phyloP scores from a whole-genome alignment of 2,888 invertebrate genomes.

The Ganaspis brasiliensis region DNA sequence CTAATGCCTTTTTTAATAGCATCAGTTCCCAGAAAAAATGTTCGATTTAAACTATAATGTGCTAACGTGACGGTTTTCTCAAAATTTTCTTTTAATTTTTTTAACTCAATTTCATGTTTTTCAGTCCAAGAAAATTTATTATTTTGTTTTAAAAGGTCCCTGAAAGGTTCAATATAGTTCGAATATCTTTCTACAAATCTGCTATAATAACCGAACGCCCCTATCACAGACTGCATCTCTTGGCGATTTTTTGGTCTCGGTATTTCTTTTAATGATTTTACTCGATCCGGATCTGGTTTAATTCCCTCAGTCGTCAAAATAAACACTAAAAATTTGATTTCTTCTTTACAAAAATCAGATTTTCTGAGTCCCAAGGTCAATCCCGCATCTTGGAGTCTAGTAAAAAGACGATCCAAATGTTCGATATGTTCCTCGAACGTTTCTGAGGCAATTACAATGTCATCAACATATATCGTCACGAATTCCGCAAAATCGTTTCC shows the following conservation, averaged over 20 bases:
- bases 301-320: too few species aligned
- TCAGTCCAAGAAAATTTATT: too few species aligned
- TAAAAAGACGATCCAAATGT: background rate
- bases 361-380: background rate
- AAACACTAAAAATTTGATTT: too few species aligned
- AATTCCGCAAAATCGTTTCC: slow-evolving; percentile 2
- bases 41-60: background rate
- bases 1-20: slow-evolving; percentile 3
- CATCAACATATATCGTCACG: background rate
- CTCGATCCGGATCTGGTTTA: too few species aligned
- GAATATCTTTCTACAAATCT: too few species aligned
- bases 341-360: background rate
- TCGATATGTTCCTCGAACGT: background rate
- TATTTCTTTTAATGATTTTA: too few species aligned
- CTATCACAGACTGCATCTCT: background rate
- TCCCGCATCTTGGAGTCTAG: background rate
- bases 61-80: background rate
- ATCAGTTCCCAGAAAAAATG: background rate
- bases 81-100: background rate
- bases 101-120: background rate
- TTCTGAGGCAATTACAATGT: slow-evolving; percentile 1
- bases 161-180: background rate
- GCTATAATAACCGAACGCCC: background rate
- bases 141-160: too few species aligned
- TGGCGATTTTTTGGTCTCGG: too few species aligned